These are phyloP conservation scores for Rhinella marina DNA, from an alignment of 2,797 vertebrate species.

Conservation along the genomic window DNA sequence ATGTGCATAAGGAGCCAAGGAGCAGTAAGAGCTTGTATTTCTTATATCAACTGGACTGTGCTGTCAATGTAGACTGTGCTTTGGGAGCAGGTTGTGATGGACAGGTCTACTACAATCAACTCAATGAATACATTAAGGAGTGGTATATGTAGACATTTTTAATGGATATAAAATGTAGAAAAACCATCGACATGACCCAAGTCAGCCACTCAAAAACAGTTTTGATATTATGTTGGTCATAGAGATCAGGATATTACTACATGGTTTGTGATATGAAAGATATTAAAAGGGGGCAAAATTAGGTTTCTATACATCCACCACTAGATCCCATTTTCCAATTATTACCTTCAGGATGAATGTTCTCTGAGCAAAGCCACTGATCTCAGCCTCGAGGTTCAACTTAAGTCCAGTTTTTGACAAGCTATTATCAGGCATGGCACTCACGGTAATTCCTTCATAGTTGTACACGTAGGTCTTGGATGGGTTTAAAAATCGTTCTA, in stretches of 20 bases:
- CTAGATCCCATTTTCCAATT: not conserved
- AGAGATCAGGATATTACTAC: not conserved
- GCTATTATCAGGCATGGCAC: slow-evolving; percentile 66
- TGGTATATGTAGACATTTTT: not conserved
- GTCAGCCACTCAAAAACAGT: not conserved
- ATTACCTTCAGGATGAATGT: slow-evolving; percentile 67
- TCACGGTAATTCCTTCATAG: slow-evolving; percentile 69
- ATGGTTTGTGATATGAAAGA: not conserved
- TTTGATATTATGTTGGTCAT: not conserved
- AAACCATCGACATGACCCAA: not conserved
- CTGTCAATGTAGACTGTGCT: not conserved
- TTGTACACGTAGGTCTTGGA: slow-evolving; percentile 63
- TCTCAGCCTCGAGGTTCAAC: slow-evolving; percentile 64
- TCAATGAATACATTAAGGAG: not conserved
- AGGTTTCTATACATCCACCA: not conserved
- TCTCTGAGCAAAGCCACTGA: slow-evolving; percentile 60
- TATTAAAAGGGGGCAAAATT: not conserved
- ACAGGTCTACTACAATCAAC: no score
- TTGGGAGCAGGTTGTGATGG: not conserved
- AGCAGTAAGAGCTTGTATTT: not conserved
- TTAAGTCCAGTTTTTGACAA: slow-evolving; percentile 60
- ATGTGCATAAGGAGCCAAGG: not conserved
- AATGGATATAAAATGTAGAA: not conserved
- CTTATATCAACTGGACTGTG: not conserved
- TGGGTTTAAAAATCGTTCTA: slow-evolving; percentile 67